Evolutionary conservation across 2,113 vertebrate genomes (phyloP).

Genomic region (Thunnus maccoyii): DNA sequence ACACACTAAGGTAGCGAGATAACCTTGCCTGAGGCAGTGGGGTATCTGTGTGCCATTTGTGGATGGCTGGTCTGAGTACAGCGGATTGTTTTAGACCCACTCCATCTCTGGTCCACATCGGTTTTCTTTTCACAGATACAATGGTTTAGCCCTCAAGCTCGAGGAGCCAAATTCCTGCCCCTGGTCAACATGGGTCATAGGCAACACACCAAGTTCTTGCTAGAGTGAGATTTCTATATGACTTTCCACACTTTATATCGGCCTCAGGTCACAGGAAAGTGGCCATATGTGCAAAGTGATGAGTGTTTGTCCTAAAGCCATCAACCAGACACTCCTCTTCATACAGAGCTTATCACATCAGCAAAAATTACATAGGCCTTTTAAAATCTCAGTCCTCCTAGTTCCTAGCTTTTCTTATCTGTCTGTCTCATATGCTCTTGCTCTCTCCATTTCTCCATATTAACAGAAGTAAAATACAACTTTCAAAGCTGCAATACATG

Average conservation of each 20-base stretch:
- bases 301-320: slow-evolving; percentile 16
- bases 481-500: background rate
- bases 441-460: slow-evolving; percentile 7
- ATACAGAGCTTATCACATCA: slow-evolving; percentile 9
- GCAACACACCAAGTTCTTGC: slow-evolving; percentile 19
- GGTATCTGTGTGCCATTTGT: slow-evolving; percentile 10
- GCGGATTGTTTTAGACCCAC: slow-evolving; percentile 34
- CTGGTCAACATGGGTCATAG: slow-evolving; percentile 36
- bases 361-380: background rate
- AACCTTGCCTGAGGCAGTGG: slow-evolving; percentile 32
- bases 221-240: slow-evolving; percentile 20
- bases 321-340: background rate
- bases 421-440: background rate
- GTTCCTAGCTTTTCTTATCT: slow-evolving; percentile 2
- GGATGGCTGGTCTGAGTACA: background rate
- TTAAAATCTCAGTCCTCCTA: background rate
- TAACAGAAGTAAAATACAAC: slow-evolving; percentile 1
- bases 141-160: slow-evolving; percentile 39
- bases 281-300: slow-evolving; percentile 9
- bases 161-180: background rate
- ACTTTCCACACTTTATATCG: background rate
- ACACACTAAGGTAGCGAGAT: background rate
- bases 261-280: slow-evolving; percentile 13
- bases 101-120: slow-evolving; percentile 16
- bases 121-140: slow-evolving; percentile 36